These are phyloP conservation scores for Sinotaia quadrata DNA, from an alignment of 2,888 invertebrate genomes.

Conservation along the genomic window DNA sequence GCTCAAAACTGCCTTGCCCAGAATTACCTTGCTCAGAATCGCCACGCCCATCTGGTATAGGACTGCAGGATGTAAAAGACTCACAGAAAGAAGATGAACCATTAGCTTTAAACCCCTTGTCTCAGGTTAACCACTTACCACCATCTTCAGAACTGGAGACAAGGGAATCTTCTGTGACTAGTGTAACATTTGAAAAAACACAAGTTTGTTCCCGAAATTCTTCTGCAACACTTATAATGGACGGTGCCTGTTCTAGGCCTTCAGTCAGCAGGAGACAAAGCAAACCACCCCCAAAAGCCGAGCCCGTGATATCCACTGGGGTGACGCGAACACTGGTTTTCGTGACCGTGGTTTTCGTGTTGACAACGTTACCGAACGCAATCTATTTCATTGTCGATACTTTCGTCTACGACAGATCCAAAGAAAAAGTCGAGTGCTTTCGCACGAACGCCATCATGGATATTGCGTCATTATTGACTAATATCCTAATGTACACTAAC, in stretches of 20 bases:
- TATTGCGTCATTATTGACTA: not conserved
- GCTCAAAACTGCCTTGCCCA: no score
- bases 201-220: no score
- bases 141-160: not conserved
- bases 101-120: no score
- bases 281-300: not conserved
- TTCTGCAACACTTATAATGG: no score
- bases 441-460: conserved; percentile 18
- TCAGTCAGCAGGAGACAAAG: not conserved
- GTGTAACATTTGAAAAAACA: no score
- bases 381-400: conserved; percentile 18
- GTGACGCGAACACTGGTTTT: conserved; percentile 16
- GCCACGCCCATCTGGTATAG: no score
- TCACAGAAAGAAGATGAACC: no score
- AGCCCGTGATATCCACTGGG: not conserved
- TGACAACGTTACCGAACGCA: conserved; percentile 19
- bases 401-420: not conserved
- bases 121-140: no score
- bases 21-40: no score
- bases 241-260: not conserved
- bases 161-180: no score
- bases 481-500: conserved; percentile 24
- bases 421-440: not conserved
- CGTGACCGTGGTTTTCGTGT: conserved; percentile 19
- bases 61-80: no score